phyloP scores from a whole-genome alignment of 2,113 vertebrate genomes.

The Argyrosomus japonicus region DNA sequence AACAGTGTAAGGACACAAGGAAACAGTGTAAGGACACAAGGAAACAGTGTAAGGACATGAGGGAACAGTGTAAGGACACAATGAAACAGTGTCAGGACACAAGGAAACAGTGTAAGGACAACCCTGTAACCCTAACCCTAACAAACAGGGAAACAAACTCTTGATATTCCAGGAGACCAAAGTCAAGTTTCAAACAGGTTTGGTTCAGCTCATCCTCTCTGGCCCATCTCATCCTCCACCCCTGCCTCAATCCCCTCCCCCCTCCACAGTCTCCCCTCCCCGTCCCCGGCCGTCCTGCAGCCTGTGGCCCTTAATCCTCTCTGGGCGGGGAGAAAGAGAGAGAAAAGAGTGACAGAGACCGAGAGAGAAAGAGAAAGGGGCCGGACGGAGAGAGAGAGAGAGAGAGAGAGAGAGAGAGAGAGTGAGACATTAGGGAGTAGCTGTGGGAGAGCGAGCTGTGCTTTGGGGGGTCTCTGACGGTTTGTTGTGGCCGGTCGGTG shows the following conservation, averaged over 20 bases:
- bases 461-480: slow-evolving; percentile 30
- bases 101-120: background rate
- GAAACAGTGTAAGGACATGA: background rate
- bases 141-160: slow-evolving; percentile 2
- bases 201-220: slow-evolving; percentile 32
- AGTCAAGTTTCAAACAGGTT: slow-evolving; percentile 53
- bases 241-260: slow-evolving; percentile 55
- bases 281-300: slow-evolving; percentile 50
- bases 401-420: slow-evolving; percentile 34
- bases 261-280: slow-evolving; percentile 10
- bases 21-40: background rate
- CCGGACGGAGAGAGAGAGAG: background rate
- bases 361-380: slow-evolving; percentile 41
- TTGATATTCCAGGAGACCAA: background rate
- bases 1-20: background rate
- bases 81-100: background rate
- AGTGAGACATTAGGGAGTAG: slow-evolving; percentile 17
- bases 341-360: slow-evolving; percentile 18
- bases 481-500: slow-evolving; percentile 34
- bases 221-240: slow-evolving; percentile 54
- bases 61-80: background rate
- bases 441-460: slow-evolving; percentile 31
- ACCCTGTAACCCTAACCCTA: no score
- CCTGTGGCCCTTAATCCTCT: slow-evolving; percentile 80
- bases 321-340: slow-evolving; percentile 49